Evolutionary conservation across 1,140 invertebrate genomes (phyloP), one percentile per base, ranked within the genome.

Genomic region (Drosophila parabipectinata): DNA sequence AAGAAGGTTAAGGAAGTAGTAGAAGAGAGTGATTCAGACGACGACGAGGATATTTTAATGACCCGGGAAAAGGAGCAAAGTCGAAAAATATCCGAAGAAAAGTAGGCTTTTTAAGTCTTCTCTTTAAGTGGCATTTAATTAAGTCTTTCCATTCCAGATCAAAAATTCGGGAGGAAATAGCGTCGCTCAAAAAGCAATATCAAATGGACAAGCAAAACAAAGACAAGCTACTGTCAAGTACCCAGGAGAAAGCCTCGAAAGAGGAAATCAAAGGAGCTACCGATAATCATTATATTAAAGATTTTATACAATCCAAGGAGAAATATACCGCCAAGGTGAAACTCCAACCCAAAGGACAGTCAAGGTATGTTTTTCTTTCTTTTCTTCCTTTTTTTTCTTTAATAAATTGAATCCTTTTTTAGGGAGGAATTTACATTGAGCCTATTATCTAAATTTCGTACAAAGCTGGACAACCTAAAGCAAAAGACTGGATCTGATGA

Each of bases 361-460:
- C 92, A 2, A 93, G 95, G 94, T 93, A 80, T 82, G 15, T 9
- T 14, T 8, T n/a, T 57, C 1, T 28, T 28, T 0, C 7, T 48
- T 0, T 41, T 8, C 8, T 4, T 24, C 12, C 2, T 34, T 15
- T 1, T 4, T 21, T 4, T 14, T 9, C 7, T 2, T 6, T 78
- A 48, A 58, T 58, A 3, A 0, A 26, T 14, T 14, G 24, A 5
- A 92, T 92, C 0, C 5, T 7, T 18, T n/a, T 8, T 2, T 69
- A 94, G 95, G 44, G 95, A 96, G 92, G 91, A 94, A 71, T 95
- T 95, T 73, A 98, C 98, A 0, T 92, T 98, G 47, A 92, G 95
- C 34, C 87, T 98, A 26, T 91, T 99, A 41, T 94, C 94, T 0
- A 97, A 97, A 91, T 99, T 99, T 85, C 95, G 95, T 90, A 94